phyloP scores from a whole-genome alignment of 2,888 invertebrate species.

The Orchestes rusci region DNA sequence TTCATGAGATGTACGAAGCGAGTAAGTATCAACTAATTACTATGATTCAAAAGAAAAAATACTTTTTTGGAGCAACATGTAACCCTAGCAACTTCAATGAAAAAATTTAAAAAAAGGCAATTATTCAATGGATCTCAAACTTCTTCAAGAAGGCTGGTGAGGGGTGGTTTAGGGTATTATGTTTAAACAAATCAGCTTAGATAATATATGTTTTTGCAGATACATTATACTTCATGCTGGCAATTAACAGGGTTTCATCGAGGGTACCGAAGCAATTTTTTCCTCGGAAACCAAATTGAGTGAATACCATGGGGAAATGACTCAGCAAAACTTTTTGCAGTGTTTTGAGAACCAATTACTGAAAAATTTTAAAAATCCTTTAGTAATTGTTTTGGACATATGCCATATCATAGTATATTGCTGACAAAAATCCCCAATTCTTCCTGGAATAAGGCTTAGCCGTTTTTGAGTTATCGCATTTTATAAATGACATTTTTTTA shows the following conservation, averaged over 20 bases:
- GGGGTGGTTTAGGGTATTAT: not conserved
- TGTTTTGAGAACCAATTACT: slow-evolving; percentile 10
- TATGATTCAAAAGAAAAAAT: no score
- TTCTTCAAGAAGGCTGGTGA: no score
- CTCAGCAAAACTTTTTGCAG: slow-evolving; percentile 9
- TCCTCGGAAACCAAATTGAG: slow-evolving; percentile 7
- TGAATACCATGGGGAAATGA: slow-evolving; percentile 18
- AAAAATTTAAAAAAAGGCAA: no score
- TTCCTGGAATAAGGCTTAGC: slow-evolving; percentile 9
- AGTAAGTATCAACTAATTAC: no score
- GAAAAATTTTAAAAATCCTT: slow-evolving; percentile 7
- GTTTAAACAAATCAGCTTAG: not conserved
- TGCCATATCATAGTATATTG: slow-evolving; percentile 14
- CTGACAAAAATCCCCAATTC: slow-evolving; percentile 8
- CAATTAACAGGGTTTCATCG: slow-evolving; percentile 10
- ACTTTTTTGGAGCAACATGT: no score
- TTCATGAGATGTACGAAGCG: no score
- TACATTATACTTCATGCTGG: slow-evolving; percentile 10
- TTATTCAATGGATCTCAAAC: no score
- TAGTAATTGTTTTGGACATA: slow-evolving; percentile 12
- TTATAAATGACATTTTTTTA: no score
- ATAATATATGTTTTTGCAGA: slow-evolving; percentile 2
- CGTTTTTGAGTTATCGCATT: no score
- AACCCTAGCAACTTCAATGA: no score
- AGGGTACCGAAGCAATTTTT: slow-evolving; percentile 8